Evolutionary conservation across 1,140 invertebrate species (phyloP), one percentile per base, ranked within the genome.

Genomic region (Drosophila elegans): DNA sequence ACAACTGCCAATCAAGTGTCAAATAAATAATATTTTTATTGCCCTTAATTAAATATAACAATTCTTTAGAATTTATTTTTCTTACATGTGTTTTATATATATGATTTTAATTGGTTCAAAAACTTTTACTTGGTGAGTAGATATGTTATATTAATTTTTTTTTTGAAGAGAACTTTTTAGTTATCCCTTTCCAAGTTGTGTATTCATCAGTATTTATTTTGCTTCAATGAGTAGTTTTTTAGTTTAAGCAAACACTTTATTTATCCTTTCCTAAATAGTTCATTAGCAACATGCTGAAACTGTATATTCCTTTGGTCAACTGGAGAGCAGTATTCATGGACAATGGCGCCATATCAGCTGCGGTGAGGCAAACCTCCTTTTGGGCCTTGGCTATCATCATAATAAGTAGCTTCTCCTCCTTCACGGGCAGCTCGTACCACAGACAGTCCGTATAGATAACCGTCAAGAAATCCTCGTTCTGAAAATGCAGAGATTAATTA

Each of bases 361-460:
- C 84, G 12, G 72, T 88, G 3, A 88, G 13, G 3, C 52, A 48
- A 21, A 53, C 13, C 48, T 89, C 84, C 3, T 68, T 78, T 2
- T 89, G 84, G 0, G 84, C 60, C 56, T 84, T 89, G 49, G 80
- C 76, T 56, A 89, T 48, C 84, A 89, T 89, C 11, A 89, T 13
- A 10, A 89, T 68, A 2, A 89, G 21, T 1, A 89, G 42, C 32
- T 69, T 89, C 13, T 75, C 68, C 36, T 89, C 84, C 34, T 36
- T 68, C 0, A 48, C 48, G 0, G 84, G 80, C 51, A 89, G 42
- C 38, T 89, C 61, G 6, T 89, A 89, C 84, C 84, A 89, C 54
- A 89, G 1, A 13, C 79, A 88, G 16, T 80, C 62, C 0, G 76
- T 45, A 29, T 88, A 88, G 10, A 88, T 77, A 2, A 54, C 62